Conservation (phyloP, 2,113 vertebrate genomes). For the Dipodomys ordii region DNA sequence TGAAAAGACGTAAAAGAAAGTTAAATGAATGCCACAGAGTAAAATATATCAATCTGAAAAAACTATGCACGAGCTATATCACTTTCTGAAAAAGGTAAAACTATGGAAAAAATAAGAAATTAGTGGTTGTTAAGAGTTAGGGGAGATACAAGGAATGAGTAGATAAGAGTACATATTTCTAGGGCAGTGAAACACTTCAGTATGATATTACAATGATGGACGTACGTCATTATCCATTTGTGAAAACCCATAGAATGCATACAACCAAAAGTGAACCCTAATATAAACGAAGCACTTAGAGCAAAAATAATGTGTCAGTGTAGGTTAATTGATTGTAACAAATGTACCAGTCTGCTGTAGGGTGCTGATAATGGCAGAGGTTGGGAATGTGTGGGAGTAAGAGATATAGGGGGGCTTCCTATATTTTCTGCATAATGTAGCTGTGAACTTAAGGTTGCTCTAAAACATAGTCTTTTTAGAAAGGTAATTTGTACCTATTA, state of each 20-base stretch:
- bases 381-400: background rate
- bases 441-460: background rate
- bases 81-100: background rate
- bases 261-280: background rate
- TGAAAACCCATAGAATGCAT: background rate
- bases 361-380: background rate
- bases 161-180: background rate
- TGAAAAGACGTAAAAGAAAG: background rate
- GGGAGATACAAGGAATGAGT: background rate
- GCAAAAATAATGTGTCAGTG: background rate
- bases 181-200: background rate
- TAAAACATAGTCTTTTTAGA: background rate
- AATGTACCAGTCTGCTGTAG: background rate
- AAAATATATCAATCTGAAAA: constrained; percentile 3
- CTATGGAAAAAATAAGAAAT: background rate
- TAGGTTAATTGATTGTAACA: background rate
- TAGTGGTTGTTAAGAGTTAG: background rate
- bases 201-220: background rate
- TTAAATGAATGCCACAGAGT: background rate
- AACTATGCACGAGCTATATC: no score
- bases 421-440: background rate
- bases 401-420: background rate
- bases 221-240: background rate
- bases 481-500: background rate
- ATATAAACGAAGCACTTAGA: background rate